Conservation (phyloP, 2,888 invertebrate genomes). For the Drosophila heteroneura region DNA sequence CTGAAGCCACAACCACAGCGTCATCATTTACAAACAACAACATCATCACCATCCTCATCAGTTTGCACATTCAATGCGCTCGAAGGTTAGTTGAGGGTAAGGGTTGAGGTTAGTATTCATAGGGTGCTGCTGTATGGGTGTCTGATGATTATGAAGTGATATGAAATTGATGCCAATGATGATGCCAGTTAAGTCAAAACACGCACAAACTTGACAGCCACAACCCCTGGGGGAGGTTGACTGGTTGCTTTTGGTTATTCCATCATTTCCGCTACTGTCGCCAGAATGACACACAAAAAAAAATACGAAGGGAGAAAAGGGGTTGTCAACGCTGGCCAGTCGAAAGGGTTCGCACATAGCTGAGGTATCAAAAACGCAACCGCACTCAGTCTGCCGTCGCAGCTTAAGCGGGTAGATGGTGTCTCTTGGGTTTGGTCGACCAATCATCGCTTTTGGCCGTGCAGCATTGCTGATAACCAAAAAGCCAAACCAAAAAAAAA, state of each 20-base stretch:
- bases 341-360: conserved; percentile 50
- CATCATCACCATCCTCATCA: conserved; percentile 27
- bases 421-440: conserved; percentile 34
- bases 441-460: conserved; percentile 59
- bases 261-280: conserved; percentile 64
- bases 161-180: conserved; percentile 80
- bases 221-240: neutral
- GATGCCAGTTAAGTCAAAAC: conserved; percentile 72
- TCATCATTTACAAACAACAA: conserved; percentile 25
- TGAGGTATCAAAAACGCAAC: conserved; percentile 70
- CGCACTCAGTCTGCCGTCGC: conserved; percentile 45
- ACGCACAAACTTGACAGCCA: conserved; percentile 63
- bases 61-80: conserved; percentile 25
- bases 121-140: conserved; percentile 60
- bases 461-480: conserved; percentile 51
- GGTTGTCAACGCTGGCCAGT: conserved; percentile 44
- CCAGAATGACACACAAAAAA: conserved; percentile 1
- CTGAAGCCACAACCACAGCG: conserved; percentile 27
- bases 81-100: conserved; percentile 2
- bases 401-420: conserved; percentile 32
- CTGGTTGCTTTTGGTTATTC: conserved; percentile 29
- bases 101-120: neutral
- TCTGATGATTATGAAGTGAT: conserved; percentile 77
- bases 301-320: conserved; percentile 46
- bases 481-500: conserved; percentile 21